A percentile compares a stretch with the other conserved stretches of the same genome.
Evolutionary conservation across 2,888 invertebrate species (phyloP).

Genomic region (Rutpela maculata): DNA sequence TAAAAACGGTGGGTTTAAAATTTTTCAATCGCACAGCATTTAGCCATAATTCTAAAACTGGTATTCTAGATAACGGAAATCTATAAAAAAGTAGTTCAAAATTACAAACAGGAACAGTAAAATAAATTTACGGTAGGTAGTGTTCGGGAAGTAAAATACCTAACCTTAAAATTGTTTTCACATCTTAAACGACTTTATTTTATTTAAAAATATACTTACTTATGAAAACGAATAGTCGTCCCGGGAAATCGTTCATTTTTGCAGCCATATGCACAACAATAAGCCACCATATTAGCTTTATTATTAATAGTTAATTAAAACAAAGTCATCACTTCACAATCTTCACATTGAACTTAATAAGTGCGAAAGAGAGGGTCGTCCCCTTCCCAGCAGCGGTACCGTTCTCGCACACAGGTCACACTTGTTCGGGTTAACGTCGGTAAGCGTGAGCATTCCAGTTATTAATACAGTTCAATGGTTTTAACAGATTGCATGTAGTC

Average conservation of each 20-base stretch:
- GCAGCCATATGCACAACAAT: not conserved
- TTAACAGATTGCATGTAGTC: too few species aligned
- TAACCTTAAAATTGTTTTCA: not conserved
- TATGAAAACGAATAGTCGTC: not conserved
- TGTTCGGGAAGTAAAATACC: not conserved
- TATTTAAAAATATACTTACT: not conserved
- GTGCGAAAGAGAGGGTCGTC: not conserved
- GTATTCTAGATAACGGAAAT: slow-evolving; percentile 12
- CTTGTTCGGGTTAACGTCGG: not conserved
- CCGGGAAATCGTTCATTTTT: not conserved
- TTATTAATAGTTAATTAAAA: not conserved
- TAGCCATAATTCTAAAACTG: not conserved
- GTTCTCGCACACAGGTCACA: not conserved
- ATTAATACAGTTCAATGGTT: not conserved
- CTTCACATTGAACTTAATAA: not conserved
- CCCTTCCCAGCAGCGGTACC: not conserved
- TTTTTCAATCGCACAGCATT: slow-evolving; percentile 10
- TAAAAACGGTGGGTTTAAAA: slow-evolving; percentile 13
- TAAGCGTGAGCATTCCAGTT: not conserved
- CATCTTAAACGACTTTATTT: slow-evolving; percentile 40
- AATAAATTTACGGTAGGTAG: not conserved
- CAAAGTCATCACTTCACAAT: not conserved
- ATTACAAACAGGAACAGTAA: not conserved
- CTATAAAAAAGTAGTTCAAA: slow-evolving; percentile 17
- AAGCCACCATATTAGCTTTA: not conserved